Percentiles rank a stretch among this genome's conserved stretches.
Conservation (phyloP, 2,797 vertebrate species). For the Numenius phaeopus region DNA sequence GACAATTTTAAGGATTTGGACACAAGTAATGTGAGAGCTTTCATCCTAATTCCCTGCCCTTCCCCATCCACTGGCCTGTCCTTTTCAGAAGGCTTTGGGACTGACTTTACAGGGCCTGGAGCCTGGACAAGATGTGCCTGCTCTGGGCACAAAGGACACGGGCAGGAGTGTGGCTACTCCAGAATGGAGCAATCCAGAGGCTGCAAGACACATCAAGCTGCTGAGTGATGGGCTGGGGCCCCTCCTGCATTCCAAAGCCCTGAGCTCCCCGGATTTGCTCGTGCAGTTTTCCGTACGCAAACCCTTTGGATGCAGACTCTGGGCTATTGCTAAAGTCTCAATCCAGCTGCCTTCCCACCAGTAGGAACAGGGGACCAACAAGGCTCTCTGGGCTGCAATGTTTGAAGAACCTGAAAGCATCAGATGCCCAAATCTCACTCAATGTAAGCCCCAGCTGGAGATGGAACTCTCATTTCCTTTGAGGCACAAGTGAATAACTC, state of each 20-base stretch:
- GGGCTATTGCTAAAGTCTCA: not conserved
- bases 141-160: not conserved
- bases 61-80: not conserved
- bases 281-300: not conserved
- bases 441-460: not conserved
- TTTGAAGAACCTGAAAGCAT: not conserved
- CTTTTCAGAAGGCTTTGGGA: not conserved
- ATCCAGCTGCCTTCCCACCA: not conserved
- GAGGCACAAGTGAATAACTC: not conserved
- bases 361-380: not conserved
- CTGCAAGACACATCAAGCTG: rapidly evolving
- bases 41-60: not conserved
- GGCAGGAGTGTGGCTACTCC: not conserved
- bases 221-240: not conserved
- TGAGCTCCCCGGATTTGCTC: not conserved
- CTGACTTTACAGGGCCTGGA: not conserved
- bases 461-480: not conserved
- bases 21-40: not conserved
- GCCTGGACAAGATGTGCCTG: not conserved
- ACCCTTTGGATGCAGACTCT: not conserved
- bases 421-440: not conserved
- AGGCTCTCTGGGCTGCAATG: not conserved
- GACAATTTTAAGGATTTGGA: not conserved
- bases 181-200: not conserved
- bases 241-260: not conserved